Percentiles rank a stretch among this genome's conserved stretches.
Conservation (phyloP, 2,888 invertebrate species). For the Panopea generosa region DNA sequence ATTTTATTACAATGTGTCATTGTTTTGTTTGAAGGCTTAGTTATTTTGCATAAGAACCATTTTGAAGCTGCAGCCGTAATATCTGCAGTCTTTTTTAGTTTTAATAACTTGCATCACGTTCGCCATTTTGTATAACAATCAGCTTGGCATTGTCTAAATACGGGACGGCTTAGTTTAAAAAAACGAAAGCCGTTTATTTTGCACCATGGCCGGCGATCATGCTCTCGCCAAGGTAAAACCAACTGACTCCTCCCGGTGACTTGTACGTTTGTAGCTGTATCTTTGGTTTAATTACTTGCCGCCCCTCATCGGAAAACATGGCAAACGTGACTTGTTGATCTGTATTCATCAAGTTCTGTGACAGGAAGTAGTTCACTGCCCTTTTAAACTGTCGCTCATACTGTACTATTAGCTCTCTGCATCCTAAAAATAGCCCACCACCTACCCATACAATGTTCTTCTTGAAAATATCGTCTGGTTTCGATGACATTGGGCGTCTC, state of each 20-base stretch:
- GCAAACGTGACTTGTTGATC: slow-evolving; percentile 61
- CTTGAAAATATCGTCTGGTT: slow-evolving; percentile 45
- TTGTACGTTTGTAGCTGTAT: slow-evolving; percentile 34
- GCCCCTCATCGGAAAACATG: slow-evolving; percentile 33
- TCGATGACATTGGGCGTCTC: neutral
- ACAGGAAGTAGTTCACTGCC: slow-evolving; percentile 47
- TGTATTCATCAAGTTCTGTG: slow-evolving; percentile 47
- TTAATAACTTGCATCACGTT: too few relatives aligned
- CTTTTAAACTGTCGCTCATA: slow-evolving; percentile 39
- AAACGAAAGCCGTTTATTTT: too few relatives aligned
- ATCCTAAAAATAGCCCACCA: slow-evolving; percentile 58
- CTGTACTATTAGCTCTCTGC: slow-evolving; percentile 14
- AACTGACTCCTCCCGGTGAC: slow-evolving; percentile 9
- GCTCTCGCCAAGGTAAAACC: slow-evolving; percentile 35
- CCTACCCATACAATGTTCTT: slow-evolving; percentile 64
- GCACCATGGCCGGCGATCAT: too few relatives aligned
- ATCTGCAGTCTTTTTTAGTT: too few relatives aligned
- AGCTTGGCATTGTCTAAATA: too few relatives aligned
- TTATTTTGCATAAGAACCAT: too few relatives aligned
- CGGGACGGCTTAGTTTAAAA: too few relatives aligned
- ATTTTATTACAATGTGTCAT: too few relatives aligned
- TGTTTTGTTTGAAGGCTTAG: too few relatives aligned
- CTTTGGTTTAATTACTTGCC: slow-evolving; percentile 31
- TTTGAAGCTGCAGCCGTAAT: too few relatives aligned
- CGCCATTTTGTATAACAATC: too few relatives aligned